Base-by-base conservation (phyloP, 2,113 vertebrate species). In the Solenodon paradoxus region DNA sequence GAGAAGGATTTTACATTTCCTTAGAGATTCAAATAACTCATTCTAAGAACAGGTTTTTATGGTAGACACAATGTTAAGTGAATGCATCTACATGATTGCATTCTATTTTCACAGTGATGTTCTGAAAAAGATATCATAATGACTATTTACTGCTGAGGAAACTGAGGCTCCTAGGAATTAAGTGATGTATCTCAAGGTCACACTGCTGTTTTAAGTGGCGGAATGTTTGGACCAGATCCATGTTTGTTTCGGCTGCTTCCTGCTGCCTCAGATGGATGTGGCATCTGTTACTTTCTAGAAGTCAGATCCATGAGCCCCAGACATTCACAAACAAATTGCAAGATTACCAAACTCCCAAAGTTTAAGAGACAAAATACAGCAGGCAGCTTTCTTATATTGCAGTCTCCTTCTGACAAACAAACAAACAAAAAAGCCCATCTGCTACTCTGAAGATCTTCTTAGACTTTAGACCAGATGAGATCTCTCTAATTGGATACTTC, bases 121-220 rank as follows among this genome's bases (percentile, higher is more conserved):
- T 80, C 74, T 95, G 83, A 68, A 72, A 91, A 94, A 90, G 40
- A 42, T 86, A 77, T 55, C 42, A 57, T 13, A 88, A 47, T 59
- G 63, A 38, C 20, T 20, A 13, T 61, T 89, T 47, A 40, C 79
- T 84, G 15, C 19, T 28, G 59, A 94, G 81, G 87, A 93, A 83
- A 83, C 45, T 28, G 42, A 92, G 72, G 83, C 80, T 84, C 64
- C 12, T 28, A 93, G 72, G 32, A 53, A 53, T 68, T 20, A 55
- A 47, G 47, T 83, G 57, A 95, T 92, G 93, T 77, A 80, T 74
- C 81, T 59, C 74, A 75, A 84, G 90, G 92, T 87, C 90, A 63
- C 40, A 15, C 4, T 75, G 74, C 45, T 16, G 0, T 79, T n/a
- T 59, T 47, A 51, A 64, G 19, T 28, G 35, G 71, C 47, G 92